Percentiles rank a stretch among this genome's conserved stretches.
Evolutionary conservation across 2,797 vertebrate species (phyloP).

Genomic region (Gila robusta): DNA sequence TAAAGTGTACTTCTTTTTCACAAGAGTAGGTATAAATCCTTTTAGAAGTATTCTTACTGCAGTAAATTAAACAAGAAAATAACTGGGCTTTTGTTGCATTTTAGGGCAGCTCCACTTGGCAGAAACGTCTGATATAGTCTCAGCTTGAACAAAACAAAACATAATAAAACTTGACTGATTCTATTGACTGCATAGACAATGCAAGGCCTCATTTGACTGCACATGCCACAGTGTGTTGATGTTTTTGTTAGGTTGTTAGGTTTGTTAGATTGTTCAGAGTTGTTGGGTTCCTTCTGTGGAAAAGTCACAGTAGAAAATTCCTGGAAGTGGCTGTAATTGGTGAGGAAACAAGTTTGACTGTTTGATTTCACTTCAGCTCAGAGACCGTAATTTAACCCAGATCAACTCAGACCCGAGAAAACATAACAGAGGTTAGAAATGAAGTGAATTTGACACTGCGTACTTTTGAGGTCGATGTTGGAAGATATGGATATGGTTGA

Average conservation of each 20-base stretch:
- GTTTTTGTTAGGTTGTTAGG: slow-evolving; percentile 21
- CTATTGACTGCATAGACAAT: slow-evolving; percentile 28
- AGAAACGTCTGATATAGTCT: background rate
- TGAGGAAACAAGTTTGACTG: slow-evolving; percentile 41
- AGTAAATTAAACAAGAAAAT: background rate
- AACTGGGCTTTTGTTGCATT: background rate
- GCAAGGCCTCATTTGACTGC: background rate
- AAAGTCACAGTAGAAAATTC: slow-evolving; percentile 49
- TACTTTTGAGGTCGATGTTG: background rate
- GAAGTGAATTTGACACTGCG: background rate
- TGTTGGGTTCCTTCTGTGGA: slow-evolving; percentile 10
- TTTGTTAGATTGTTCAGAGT: slow-evolving; percentile 39
- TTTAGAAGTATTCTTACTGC: background rate
- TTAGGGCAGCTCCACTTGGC: background rate
- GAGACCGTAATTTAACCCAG: slow-evolving; percentile 32
- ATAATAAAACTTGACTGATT: background rate
- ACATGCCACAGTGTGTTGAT: slow-evolving; percentile 25
- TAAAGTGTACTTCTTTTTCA: background rate
- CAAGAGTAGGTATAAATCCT: background rate
- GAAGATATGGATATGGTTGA: background rate
- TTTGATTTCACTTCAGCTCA: slow-evolving; percentile 33
- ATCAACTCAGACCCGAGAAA: slow-evolving; percentile 28
- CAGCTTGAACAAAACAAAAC: background rate
- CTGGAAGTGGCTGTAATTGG: slow-evolving; percentile 54
- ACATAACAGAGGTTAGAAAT: background rate